These are phyloP conservation scores for Nixonia krombeini DNA, from an alignment of 1,140 invertebrate genomes.

Conservation along the genomic window DNA sequence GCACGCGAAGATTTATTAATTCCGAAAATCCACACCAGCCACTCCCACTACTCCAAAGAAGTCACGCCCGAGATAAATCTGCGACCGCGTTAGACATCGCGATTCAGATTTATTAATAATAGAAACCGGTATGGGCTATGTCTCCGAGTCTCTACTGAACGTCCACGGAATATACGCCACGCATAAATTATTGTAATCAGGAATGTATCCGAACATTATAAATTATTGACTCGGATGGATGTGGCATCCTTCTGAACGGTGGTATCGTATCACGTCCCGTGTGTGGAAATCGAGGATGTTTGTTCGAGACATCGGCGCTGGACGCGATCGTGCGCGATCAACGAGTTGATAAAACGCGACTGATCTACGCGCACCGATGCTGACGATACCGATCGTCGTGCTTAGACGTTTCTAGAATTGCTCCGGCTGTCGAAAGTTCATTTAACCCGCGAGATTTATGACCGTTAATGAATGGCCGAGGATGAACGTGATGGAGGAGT, in stretches of 20 bases:
- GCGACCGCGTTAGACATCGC: slow-evolving; percentile 49
- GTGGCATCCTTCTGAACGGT: slow-evolving; percentile 32
- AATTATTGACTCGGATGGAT: slow-evolving; percentile 47
- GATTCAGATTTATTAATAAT: slow-evolving; percentile 55
- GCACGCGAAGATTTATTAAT: slow-evolving; percentile 45
- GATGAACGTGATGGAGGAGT: no score
- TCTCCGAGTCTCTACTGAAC: slow-evolving; percentile 45
- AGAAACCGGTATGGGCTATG: slow-evolving; percentile 51
- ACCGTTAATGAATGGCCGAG: no score
- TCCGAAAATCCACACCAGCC: slow-evolving; percentile 46
- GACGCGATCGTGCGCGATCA: slow-evolving; percentile 19
- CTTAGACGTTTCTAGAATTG: slow-evolving; percentile 2
- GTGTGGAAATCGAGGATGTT: neutral
- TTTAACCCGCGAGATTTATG: no score
- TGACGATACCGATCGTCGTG: slow-evolving; percentile 29
- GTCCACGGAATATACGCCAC: slow-evolving; percentile 40
- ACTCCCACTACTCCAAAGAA: slow-evolving; percentile 46
- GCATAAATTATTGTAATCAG: slow-evolving; percentile 56
- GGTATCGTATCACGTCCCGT: no score
- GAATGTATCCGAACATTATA: slow-evolving; percentile 53
- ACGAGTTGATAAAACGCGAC: slow-evolving; percentile 38
- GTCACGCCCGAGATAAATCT: slow-evolving; percentile 53
- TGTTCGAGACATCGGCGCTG: no score
- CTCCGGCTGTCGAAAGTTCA: no score
- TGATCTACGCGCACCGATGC: slow-evolving; percentile 31